Evolutionary conservation across 1,140 invertebrate genomes (phyloP), one percentile per base, ranked within the genome.

Genomic region (Physella acuta): DNA sequence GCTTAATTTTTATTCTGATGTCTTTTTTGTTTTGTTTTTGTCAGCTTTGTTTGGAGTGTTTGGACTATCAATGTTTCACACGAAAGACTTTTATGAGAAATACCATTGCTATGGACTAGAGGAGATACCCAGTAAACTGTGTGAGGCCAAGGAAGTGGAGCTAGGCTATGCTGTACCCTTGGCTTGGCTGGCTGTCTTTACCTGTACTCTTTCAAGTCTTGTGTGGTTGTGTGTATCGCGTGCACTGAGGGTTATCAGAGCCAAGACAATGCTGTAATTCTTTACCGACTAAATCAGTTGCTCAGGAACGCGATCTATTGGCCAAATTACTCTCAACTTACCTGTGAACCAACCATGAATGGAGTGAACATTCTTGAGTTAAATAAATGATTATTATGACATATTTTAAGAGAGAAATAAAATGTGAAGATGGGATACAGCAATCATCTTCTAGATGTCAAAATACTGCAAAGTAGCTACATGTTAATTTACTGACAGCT

Each of bases 201-300:
- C 74, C 1, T 77, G 76, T 53, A 53, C 60, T 4, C n/a, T 76
- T 26, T 73, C 78, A 11, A 74, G 75, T 59, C 53, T 71, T 2
- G 31, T 79, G 0, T 79, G 78, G 78, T 56, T 78, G 26, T 68
- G 76, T 20, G 74, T 79, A 1, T 75, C 76, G 14, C 69, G 74
- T 34, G 75, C 75, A 14, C 67, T 79, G 0, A 61, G 76, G 1
- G 74, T 79, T 14, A 78, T 79, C 34, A 75, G 74, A 69, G 73
- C 76, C 4, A 79, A 77, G 67, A 76, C 76, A 5, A 78, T 79
- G 76, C 62, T 79, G 52, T 79, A n/a, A n/a, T n/a, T n/a, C n/a
- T n/a, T n/a, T n/a, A n/a, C n/a, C n/a, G n/a, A n/a, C n/a, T n/a
- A n/a, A n/a, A n/a, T n/a, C n/a, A n/a, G n/a, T n/a, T n/a, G n/a